Percentiles rank a stretch among this genome's conserved stretches.
phyloP scores from a whole-genome alignment of 2,113 vertebrate species.

The Oriolus oriolus region DNA sequence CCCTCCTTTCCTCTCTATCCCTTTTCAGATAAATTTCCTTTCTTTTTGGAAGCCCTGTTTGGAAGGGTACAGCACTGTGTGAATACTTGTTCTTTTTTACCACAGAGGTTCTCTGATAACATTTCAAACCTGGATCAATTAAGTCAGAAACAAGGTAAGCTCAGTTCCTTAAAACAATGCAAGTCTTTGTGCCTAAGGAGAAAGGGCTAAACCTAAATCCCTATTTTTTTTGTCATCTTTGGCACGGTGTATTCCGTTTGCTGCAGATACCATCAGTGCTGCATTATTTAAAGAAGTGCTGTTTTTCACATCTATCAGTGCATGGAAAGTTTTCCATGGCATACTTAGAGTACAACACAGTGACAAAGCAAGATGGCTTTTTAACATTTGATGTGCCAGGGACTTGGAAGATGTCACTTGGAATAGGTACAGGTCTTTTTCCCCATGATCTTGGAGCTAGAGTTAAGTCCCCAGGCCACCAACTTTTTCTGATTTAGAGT shows the following conservation, averaged over 20 bases:
- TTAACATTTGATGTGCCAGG: neutral
- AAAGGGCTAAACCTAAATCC: neutral
- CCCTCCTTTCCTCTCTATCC: neutral
- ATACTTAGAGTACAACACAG: neutral
- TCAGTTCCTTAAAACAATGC: neutral
- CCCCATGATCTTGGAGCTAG: neutral
- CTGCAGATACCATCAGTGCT: neutral
- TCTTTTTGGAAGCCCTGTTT: neutral
- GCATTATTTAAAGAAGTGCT: neutral
- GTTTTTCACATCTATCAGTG: neutral
- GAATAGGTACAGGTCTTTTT: neutral
- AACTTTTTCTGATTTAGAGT: neutral
- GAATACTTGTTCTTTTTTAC: neutral
- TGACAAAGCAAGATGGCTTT: neutral
- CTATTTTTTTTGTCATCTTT: neutral
- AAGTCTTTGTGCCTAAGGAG: neutral
- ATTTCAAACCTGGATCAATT: neutral
- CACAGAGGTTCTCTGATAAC: neutral
- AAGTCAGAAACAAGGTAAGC: neutral
- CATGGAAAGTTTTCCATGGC: neutral
- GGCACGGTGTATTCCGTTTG: neutral
- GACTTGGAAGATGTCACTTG: neutral
- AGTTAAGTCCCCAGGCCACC: neutral
- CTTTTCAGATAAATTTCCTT: neutral
- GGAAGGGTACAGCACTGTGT: neutral